Evolutionary conservation across 2,113 vertebrate genomes (phyloP), one percentile per base, ranked within the genome.

Genomic region (Cyrtonyx montezumae): DNA sequence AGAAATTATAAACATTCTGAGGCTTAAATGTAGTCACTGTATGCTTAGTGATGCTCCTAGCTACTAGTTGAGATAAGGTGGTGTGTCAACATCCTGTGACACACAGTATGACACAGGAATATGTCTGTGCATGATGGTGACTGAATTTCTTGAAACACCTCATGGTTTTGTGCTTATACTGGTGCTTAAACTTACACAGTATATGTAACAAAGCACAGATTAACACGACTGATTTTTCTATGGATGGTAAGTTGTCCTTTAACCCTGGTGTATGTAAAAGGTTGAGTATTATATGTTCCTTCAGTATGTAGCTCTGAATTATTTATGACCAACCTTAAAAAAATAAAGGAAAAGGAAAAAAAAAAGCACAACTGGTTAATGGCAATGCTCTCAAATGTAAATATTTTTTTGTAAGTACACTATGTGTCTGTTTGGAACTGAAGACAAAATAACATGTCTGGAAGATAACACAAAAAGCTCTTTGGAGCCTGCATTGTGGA

Each of bases 291-390:
- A 66, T 88, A 25, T 82, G 81, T 89, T 85, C 53, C 62, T 79
- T 28, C 62, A 17, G 43, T 16, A 22, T 45, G 45, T 73, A 87
- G 70, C 83, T 59, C 81, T 96, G 92, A 95, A 96, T 95, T 95
- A 96, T 96, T 97, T 84, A 96, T 23, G 26, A 36, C 43, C 87
- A 92, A 96, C 95, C 95, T 97, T 96, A 82, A 80, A 87, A 94
- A 94, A 87, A 40, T 20, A 3, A 36, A 91, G 25, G 37, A 15
- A 42, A 30, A 48, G 22, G 32, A 56, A 36, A n/a, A 56, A 37
- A 36, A 37, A 43, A 93, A 66, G 67, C 49, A 51, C 51, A 28
- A 53, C 3, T 65, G 63, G 58, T 79, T 95, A 88, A 91, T 90
- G 87, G 92, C 85, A 87, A 88, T 53, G 81, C 85, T 88, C 90